These are phyloP conservation scores for Thymelicus sylvestris DNA, from an alignment of 2,888 invertebrate species.

Conservation along the genomic window DNA sequence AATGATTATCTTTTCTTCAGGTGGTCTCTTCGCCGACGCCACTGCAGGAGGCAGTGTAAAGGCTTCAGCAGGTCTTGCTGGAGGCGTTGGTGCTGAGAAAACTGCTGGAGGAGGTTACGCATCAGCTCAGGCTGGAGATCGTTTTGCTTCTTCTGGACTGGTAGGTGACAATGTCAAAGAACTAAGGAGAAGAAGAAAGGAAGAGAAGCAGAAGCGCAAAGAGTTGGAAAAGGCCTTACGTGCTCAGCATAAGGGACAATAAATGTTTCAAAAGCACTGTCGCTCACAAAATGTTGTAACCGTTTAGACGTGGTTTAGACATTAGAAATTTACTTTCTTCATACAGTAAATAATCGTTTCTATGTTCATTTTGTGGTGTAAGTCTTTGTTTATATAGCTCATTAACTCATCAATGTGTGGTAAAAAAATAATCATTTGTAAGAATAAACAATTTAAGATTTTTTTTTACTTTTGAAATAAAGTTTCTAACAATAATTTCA, in stretches of 20 bases:
- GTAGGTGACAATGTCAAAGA: conserved; percentile 63
- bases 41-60: conserved; percentile 83
- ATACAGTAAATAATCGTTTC: not conserved
- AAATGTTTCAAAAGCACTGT: conserved; percentile 8
- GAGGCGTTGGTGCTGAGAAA: conserved; percentile 67
- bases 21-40: conserved; percentile 85
- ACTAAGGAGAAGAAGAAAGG: conserved; percentile 56
- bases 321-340: not conserved
- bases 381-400: conserved; percentile 12
- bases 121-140: conserved; percentile 67
- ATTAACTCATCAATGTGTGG: not conserved
- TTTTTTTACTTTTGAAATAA: not conserved
- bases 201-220: conserved; percentile 58
- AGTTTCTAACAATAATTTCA: conserved; percentile 6
- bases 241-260: conserved; percentile 32
- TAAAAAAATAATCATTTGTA: too few species aligned
- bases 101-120: conserved; percentile 72
- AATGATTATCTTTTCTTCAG: conserved; percentile 48
- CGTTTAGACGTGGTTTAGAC: not conserved
- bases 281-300: not conserved
- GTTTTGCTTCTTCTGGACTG: conserved; percentile 62
- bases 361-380: not conserved
- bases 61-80: conserved; percentile 81
- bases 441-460: not conserved
- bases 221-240: conserved; percentile 37